Base-by-base conservation (phyloP, 2,113 vertebrate species). In the Orycteropus afer region DNA sequence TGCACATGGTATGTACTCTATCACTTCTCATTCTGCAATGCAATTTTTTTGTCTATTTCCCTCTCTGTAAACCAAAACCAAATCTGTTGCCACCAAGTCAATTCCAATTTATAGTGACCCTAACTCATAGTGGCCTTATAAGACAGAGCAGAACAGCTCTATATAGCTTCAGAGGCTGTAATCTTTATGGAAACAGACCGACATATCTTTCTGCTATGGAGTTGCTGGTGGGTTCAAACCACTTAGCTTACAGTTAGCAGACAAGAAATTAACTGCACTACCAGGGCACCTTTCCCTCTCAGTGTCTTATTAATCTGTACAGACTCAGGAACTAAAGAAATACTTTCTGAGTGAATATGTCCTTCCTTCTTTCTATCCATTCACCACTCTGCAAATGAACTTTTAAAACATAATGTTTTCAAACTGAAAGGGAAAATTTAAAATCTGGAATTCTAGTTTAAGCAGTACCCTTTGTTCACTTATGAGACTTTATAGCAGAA, bases 381-480 rank as follows among this genome's bases (percentile, higher is more conserved):
- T 74, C 73, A 89, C 53, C 77, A 81, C 17, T 40, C 89, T 61
- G 77, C 53, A 86, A 49, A 69, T 76, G 32, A 76, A 65, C 11
- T 63, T 91, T 22, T 61, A 20, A n/a, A 86, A 86, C 9, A 63
- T 4, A 67, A 65, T 89, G 47, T 77, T 91, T 95, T 80, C 59
- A 88, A 79, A 61, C 17, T 82, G 45, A 91, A 91, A 84, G 23
- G 34, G 53, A 74, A 95, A 81, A 90, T 55, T 88, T 15, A 32
- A 89, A 76, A 86, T 65, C 89, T 78, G 22, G 37, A 89, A 78
- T 77, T 89, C 67, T 86, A 47, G 57, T 86, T 77, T 89, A 81
- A 78, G 45, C 67, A 92, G 69, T 42, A 51, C 3, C n/a, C 40
- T 82, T 55, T 34, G 37, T 69, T 91, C 8, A 40, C 32, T 89